Evolutionary conservation across 2,113 vertebrate genomes (phyloP).

Genomic region (Lagenorhynchus albirostris): DNA sequence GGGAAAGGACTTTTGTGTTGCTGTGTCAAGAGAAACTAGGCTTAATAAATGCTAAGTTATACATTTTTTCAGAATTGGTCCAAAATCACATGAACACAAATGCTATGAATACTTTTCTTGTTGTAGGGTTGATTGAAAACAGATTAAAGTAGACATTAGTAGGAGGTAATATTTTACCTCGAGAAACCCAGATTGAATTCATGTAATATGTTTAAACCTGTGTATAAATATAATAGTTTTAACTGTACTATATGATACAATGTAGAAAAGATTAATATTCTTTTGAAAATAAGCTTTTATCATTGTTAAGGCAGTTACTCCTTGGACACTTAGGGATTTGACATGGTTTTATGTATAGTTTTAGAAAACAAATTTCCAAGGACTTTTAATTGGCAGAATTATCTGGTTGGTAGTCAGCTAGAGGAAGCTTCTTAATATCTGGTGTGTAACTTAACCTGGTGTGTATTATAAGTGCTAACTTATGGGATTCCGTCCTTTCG

Average conservation of each 20-base stretch:
- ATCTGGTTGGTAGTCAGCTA: background rate
- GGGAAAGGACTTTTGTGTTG: background rate
- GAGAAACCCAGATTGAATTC: slow-evolving; percentile 13
- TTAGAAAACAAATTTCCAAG: background rate
- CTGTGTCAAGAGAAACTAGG: background rate
- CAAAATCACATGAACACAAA: background rate
- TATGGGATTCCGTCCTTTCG: background rate
- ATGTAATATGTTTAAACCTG: background rate
- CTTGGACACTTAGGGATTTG: slow-evolving; percentile 15
- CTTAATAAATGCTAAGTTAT: background rate
- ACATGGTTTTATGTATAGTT: slow-evolving; percentile 10
- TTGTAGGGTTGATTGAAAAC: background rate
- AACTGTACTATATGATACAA: background rate
- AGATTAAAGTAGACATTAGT: background rate
- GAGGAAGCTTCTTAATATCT: background rate
- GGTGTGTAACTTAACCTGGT: background rate
- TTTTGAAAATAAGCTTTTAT: slow-evolving; percentile 34
- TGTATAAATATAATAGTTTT: background rate
- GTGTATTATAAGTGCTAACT: background rate
- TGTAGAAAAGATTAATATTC: background rate
- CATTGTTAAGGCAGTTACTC: background rate
- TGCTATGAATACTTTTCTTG: background rate
- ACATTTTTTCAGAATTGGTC: background rate
- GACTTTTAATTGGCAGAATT: background rate
- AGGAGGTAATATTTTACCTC: background rate